phyloP scores from a whole-genome alignment of 2,888 invertebrate species.

The Xestia ashworthii region DNA sequence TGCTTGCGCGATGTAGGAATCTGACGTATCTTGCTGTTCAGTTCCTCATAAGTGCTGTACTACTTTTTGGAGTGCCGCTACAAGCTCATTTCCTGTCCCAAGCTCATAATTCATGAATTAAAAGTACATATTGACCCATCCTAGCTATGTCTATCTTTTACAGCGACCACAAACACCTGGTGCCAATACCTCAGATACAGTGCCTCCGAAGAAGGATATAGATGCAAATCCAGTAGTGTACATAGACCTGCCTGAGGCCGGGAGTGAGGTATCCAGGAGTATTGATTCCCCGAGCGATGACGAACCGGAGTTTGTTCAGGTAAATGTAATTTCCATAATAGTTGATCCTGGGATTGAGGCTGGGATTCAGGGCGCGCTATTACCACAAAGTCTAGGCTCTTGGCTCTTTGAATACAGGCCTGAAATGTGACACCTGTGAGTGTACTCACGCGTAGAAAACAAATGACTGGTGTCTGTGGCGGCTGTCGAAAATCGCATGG shows the following conservation, averaged over 20 bases:
- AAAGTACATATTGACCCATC: conserved; percentile 31
- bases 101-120: no score
- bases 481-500: neutral
- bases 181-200: conserved; percentile 1
- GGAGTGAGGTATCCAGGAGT: conserved; percentile 68
- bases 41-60: no score
- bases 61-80: no score
- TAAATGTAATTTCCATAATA: conserved; percentile 34
- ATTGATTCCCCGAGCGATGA: conserved; percentile 32
- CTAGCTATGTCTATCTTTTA: conserved; percentile 10
- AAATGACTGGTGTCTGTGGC: neutral
- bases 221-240: conserved; percentile 75
- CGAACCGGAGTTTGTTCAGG: conserved; percentile 74
- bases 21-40: no score
- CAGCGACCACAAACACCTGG: conserved; percentile 11
- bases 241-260: conserved; percentile 77
- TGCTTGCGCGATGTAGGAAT: no score
- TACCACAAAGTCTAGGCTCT: neutral
- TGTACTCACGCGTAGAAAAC: no score
- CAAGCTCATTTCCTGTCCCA: no score
- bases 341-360: no score
- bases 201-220: conserved; percentile 60
- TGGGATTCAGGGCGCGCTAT: neutral
- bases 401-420: no score
- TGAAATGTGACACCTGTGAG: no score